Evolutionary conservation across 2,888 invertebrate species (phyloP), one percentile per base, ranked within the genome.

Genomic region (Pilophorus perplexus): DNA sequence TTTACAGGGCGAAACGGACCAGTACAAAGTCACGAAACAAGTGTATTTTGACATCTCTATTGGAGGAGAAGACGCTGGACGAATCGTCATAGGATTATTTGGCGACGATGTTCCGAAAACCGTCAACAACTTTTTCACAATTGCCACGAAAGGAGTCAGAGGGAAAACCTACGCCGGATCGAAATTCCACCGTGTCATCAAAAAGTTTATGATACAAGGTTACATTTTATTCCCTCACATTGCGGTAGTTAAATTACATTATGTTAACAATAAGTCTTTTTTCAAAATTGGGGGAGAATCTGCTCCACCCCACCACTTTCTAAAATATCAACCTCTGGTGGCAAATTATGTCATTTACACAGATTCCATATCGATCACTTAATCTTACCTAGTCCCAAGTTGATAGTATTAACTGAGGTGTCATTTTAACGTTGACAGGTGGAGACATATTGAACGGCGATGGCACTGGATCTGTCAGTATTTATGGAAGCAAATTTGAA

Each of bases 41-140:
- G 95, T 95, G 62, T 90, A 82, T 79, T 95, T 97, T 79, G 89
- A 91, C 71, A 87, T 97, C 33, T 82, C 80, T 67, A 85, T 92
- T 73, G 95, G 90, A 25, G 88, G 83, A 18, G 82, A 87, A 66
- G 72, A 79, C 1, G 78, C 80, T 8, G 91, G 89, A 20, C 81
- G 84, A 23, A 78, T 93, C 72, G 87, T 85, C 68, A 89, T 97
- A 75, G 96, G 96, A 42, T 80, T 97, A 12, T 97, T 97, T 77
- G 96, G 96, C 10, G 89, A 90, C 74, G 93, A 93, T 46, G 95
- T 94, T 0, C 94, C 94, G 0, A 93, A 87, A 78, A 97, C 97
- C 0, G 89, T 80, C 0, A 81, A 86, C 69, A 97, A 97, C 79
- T 93, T 93, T 78, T 83, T 80, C 73, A 84, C 90, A 77, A 78